Conservation (phyloP, 23 tunicate genomes). For the Botrylloides violaceus region DNA sequence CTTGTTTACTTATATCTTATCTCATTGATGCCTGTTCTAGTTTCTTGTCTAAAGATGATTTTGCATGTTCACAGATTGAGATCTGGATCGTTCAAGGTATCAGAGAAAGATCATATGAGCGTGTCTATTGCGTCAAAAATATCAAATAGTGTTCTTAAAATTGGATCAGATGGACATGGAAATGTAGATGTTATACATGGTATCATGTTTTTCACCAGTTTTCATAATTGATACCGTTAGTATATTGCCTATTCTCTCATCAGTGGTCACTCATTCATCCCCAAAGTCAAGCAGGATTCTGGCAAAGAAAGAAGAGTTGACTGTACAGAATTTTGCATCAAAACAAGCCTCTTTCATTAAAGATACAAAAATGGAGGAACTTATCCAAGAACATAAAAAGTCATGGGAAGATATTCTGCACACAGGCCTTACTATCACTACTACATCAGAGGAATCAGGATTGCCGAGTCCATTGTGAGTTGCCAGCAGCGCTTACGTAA, state of each 20-base stretch:
- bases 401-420: constrained; percentile 94
- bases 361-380: constrained; percentile 13
- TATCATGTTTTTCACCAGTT: background rate
- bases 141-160: background rate
- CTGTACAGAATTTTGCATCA: constrained; percentile 4
- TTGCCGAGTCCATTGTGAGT: constrained; percentile 68
- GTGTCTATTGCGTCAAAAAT: constrained; percentile 14
- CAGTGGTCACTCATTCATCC: constrained; percentile 60
- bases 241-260: constrained; percentile 1
- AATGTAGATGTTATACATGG: constrained; percentile 9
- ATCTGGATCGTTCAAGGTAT: background rate
- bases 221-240: background rate
- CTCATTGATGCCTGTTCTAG: too few relatives aligned
- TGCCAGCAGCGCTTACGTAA: too few relatives aligned
- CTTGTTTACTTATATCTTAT: too few relatives aligned
- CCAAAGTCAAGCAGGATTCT: background rate
- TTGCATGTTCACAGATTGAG: background rate
- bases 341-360: constrained; percentile 29
- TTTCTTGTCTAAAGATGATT: too few relatives aligned
- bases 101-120: background rate
- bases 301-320: constrained; percentile 14
- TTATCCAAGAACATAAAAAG: constrained; percentile 63
- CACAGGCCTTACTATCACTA: constrained; percentile 64
- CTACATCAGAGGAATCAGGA: constrained; percentile 52
- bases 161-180: background rate